Evolutionary conservation across 2,797 vertebrate genomes (phyloP).

Genomic region (Neomorphus geoffroyi): DNA sequence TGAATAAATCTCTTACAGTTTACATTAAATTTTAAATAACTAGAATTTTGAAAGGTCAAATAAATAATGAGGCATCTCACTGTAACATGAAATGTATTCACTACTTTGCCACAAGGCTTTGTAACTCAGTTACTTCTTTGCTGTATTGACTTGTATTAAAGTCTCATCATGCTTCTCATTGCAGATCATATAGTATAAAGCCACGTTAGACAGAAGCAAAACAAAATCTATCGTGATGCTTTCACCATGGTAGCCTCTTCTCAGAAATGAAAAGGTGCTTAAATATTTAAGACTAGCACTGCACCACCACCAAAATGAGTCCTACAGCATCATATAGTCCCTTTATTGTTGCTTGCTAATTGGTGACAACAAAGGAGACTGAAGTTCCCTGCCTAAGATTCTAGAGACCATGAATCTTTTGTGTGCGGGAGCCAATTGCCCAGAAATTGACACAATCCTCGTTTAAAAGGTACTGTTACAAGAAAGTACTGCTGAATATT

Average conservation of each 20-base stretch:
- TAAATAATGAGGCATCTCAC: slow-evolving; percentile 35
- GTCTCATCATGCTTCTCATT: neutral
- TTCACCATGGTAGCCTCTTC: neutral
- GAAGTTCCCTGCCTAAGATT: neutral
- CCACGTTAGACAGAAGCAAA: neutral
- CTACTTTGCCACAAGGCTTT: neutral
- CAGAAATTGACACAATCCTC: neutral
- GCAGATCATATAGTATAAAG: neutral
- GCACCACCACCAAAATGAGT: neutral
- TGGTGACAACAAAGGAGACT: neutral
- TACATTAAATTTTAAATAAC: slow-evolving; percentile 25
- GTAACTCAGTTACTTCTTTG: neutral
- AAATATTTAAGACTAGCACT: neutral
- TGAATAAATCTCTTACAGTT: neutral
- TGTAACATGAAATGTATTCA: slow-evolving; percentile 22
- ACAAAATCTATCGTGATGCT: neutral
- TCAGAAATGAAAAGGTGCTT: neutral
- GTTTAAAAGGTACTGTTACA: neutral
- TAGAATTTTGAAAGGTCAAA: slow-evolving; percentile 56
- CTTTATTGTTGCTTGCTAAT: neutral
- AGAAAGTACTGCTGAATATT: neutral
- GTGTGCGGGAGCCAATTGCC: no score
- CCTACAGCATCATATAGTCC: neutral
- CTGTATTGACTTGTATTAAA: neutral
- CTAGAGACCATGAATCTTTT: neutral